Conservation (phyloP, 2,113 vertebrate genomes). For the Stigmatopora argus region DNA sequence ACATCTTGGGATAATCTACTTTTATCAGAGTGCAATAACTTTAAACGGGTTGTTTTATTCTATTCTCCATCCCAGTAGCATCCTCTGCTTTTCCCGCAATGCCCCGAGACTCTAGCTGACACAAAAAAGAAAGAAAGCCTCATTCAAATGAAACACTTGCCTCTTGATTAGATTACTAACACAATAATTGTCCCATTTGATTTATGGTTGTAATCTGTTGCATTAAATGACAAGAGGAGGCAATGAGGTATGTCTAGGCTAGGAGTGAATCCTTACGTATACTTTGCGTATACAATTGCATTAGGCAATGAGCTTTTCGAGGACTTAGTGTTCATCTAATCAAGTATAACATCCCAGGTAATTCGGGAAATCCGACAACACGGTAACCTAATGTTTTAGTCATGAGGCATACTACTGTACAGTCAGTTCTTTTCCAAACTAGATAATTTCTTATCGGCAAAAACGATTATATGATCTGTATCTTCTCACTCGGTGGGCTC, state of each 20-base stretch:
- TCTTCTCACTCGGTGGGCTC: neutral
- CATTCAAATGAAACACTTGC: slow-evolving; percentile 67
- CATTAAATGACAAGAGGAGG: slow-evolving; percentile 40
- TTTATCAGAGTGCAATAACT: slow-evolving; percentile 56
- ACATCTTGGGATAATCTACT: slow-evolving; percentile 63
- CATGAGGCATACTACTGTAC: neutral
- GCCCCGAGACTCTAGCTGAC: slow-evolving; percentile 21
- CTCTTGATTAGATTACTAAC: slow-evolving; percentile 66
- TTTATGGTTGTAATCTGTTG: slow-evolving; percentile 69
- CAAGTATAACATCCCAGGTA: neutral
- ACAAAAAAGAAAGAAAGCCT: slow-evolving; percentile 13
- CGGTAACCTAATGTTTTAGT: neutral
- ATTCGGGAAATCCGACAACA: slow-evolving; percentile 5
- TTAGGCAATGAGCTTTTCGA: slow-evolving; percentile 30
- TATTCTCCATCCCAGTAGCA: slow-evolving; percentile 54
- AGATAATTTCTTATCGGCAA: neutral
- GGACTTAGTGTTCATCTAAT: slow-evolving; percentile 1
- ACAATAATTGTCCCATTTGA: slow-evolving; percentile 69
- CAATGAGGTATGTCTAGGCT: slow-evolving; percentile 34
- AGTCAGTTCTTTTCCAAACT: neutral
- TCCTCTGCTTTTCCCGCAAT: slow-evolving; percentile 33
- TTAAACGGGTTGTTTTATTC: slow-evolving; percentile 56
- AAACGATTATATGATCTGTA: neutral
- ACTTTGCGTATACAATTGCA: slow-evolving; percentile 36
- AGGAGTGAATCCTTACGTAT: neutral